Conservation (phyloP, 2,888 invertebrate genomes). For the Unio pictorum region DNA sequence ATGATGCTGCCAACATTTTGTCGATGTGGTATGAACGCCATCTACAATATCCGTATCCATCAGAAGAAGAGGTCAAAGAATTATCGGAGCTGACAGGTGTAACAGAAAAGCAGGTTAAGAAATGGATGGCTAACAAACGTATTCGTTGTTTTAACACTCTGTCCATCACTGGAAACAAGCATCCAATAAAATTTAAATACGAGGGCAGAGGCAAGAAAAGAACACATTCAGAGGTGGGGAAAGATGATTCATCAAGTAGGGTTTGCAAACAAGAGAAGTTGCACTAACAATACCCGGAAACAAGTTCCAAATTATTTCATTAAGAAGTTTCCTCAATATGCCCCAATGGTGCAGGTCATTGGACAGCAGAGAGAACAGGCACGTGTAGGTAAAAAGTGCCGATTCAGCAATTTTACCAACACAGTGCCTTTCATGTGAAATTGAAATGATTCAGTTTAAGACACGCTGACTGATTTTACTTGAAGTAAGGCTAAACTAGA, state of each 20-base stretch:
- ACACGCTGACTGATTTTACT: no score
- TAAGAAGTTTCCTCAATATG: constrained; percentile 50
- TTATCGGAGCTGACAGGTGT: constrained; percentile 47
- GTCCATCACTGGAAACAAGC: constrained; percentile 63
- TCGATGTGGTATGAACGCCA: constrained; percentile 51
- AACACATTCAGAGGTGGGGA: constrained; percentile 10
- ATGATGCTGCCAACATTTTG: constrained; percentile 41
- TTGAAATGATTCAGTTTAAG: no score
- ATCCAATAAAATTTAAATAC: constrained; percentile 60
- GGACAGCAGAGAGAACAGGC: constrained; percentile 43
- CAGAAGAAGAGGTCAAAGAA: constrained; percentile 48
- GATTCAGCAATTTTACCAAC: no score
- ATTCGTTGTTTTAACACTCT: constrained; percentile 60
- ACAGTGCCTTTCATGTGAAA: no score
- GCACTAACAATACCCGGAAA: constrained; percentile 56
- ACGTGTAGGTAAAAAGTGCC: no score
- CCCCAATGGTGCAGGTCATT: constrained; percentile 45
- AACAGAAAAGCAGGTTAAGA: constrained; percentile 57
- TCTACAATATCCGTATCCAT: constrained; percentile 56
- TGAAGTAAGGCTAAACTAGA: no score
- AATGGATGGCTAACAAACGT: constrained; percentile 67
- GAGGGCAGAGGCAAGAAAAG: constrained; percentile 31
- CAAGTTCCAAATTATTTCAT: constrained; percentile 60
- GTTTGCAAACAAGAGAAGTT: constrained; percentile 61
- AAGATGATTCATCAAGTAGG: constrained; percentile 36